Conservation (phyloP, 2,113 vertebrate species). For the Boleophthalmus pectinirostris region DNA sequence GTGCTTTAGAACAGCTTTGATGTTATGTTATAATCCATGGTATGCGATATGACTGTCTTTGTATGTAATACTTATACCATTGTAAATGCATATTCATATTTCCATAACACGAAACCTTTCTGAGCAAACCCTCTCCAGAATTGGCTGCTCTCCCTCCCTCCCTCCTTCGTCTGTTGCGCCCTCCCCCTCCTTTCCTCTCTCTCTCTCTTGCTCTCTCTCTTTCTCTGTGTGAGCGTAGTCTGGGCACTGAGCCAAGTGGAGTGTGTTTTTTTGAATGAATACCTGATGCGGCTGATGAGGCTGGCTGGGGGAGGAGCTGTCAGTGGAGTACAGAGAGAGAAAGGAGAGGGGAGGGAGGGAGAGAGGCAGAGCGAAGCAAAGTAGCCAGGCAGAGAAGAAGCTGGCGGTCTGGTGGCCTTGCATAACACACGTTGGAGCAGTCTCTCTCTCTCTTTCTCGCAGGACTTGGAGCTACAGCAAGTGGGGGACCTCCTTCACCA, state of each 20-base stretch:
- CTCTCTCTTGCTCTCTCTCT: conserved; percentile 43
- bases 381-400: conserved; percentile 74
- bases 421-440: conserved; percentile 80
- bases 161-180: conserved; percentile 21
- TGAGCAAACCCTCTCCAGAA: conserved; percentile 54
- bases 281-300: conserved; percentile 91
- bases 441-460: conserved; percentile 44
- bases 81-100: conserved; percentile 35
- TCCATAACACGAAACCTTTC: conserved; percentile 57
- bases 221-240: conserved; percentile 70
- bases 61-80: conserved; percentile 17
- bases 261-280: conserved; percentile 91
- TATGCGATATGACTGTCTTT: conserved; percentile 11
- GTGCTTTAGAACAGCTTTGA: conserved; percentile 46
- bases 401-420: conserved; percentile 84
- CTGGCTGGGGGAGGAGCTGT: conserved; percentile 82
- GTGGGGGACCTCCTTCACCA: conserved; percentile 72
- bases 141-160: conserved; percentile 48
- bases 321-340: conserved; percentile 79
- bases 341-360: conserved; percentile 23
- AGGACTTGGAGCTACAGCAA: conserved; percentile 72
- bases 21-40: conserved; percentile 39
- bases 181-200: conserved; percentile 30
- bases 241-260: conserved; percentile 80
- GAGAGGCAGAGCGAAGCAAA: conserved; percentile 41